A percentile compares a stretch with the other conserved stretches of the same genome.
These are phyloP conservation scores for Xanthostigma xanthostigma DNA, from an alignment of 2,888 invertebrate genomes.

Conservation along the genomic window DNA sequence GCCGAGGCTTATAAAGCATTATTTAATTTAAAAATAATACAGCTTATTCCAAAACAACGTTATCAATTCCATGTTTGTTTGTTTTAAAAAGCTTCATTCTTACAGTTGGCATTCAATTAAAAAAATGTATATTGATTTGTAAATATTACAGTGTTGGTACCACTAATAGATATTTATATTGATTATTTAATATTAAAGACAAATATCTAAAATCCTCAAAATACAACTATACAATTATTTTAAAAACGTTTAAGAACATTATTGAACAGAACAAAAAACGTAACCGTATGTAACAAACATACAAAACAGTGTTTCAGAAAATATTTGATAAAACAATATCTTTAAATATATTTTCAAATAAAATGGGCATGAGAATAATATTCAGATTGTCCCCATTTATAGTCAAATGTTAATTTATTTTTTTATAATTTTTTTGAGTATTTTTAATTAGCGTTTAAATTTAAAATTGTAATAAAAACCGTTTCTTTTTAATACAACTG, in stretches of 20 bases:
- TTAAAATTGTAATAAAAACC: no score
- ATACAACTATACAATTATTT: conserved; percentile 2
- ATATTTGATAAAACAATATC: background rate
- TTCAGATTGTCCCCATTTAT: conserved; percentile 30
- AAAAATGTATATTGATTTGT: no score
- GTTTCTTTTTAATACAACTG: no score
- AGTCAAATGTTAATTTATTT: conserved; percentile 25
- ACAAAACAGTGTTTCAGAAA: background rate
- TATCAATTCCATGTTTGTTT: no score
- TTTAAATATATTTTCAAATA: background rate
- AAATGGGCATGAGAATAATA: background rate
- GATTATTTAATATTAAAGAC: conserved; percentile 3
- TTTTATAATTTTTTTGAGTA: background rate
- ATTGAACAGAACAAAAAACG: background rate
- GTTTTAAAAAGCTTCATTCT: no score
- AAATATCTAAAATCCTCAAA: conserved; percentile 5
- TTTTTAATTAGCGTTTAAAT: no score
- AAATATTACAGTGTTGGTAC: no score
- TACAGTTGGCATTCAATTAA: no score
- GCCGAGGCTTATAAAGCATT: no score
- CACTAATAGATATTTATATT: conserved; percentile 1
- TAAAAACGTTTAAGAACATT: conserved; percentile 1
- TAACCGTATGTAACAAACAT: background rate
- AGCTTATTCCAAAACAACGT: no score
- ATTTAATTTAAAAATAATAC: no score